Evolutionary conservation across 2,797 vertebrate genomes (phyloP).

Genomic region (Eidolon dupreanum): DNA sequence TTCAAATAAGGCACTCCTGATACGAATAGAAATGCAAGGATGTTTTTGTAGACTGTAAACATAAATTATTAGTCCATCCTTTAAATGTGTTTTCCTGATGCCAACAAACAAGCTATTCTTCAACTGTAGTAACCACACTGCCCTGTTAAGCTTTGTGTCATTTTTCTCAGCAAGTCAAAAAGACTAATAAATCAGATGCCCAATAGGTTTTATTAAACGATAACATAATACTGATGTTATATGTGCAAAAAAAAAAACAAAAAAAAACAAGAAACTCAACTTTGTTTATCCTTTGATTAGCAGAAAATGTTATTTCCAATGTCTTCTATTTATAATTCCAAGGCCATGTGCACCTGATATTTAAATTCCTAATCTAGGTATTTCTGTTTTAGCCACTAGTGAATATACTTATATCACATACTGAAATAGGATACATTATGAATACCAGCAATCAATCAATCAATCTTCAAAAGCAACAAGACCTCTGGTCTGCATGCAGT

Average conservation of each 20-base stretch:
- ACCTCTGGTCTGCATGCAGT: neutral
- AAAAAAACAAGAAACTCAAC: neutral
- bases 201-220: neutral
- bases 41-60: neutral
- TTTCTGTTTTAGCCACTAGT: neutral
- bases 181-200: neutral
- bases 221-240: neutral
- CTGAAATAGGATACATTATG: neutral
- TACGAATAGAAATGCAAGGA: neutral
- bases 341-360: neutral
- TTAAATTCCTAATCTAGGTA: neutral
- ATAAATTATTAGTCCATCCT: neutral
- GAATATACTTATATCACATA: neutral
- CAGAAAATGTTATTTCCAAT: constrained; percentile 22
- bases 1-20: neutral
- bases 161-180: constrained; percentile 52
- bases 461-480: neutral
- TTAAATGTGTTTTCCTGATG: neutral
- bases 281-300: neutral
- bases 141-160: neutral
- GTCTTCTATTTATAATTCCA: neutral
- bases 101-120: neutral
- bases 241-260: neutral
- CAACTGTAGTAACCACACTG: neutral
- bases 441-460: neutral